phyloP scores from a whole-genome alignment of 2,797 vertebrate species.

The Sebastes iracundus region DNA sequence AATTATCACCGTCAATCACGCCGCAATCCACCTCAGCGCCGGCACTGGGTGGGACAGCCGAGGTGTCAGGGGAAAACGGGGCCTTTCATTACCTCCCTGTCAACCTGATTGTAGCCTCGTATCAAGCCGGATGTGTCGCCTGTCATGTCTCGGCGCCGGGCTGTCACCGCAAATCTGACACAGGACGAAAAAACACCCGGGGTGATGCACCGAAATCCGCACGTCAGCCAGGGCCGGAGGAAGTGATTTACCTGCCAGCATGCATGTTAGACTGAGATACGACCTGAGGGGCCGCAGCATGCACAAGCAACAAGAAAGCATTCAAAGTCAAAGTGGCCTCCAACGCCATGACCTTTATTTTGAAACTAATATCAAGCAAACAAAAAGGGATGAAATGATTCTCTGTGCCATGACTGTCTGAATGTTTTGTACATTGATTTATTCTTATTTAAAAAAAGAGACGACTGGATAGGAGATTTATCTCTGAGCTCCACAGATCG shows the following conservation, averaged over 20 bases:
- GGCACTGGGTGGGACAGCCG: constrained; percentile 17
- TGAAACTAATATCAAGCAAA: not conserved
- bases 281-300: not conserved
- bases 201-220: constrained; percentile 6
- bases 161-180: constrained; percentile 67
- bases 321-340: not conserved
- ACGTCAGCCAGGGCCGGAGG: constrained; percentile 2
- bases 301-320: not conserved
- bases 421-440: not conserved
- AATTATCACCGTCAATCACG: constrained; percentile 66
- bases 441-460: not conserved
- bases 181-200: constrained; percentile 42
- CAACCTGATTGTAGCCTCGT: constrained; percentile 57
- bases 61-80: constrained; percentile 34
- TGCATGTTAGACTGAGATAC: not conserved
- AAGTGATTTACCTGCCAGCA: constrained; percentile 36
- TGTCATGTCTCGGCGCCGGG: constrained; percentile 58
- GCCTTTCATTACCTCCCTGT: constrained; percentile 73
- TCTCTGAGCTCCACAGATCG: not conserved
- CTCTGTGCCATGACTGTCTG: too few relatives aligned
- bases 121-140: constrained; percentile 60
- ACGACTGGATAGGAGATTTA: not conserved
- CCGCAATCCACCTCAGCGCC: constrained; percentile 11
- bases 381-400: not conserved
- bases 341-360: not conserved